phyloP scores from a whole-genome alignment of 2,797 vertebrate genomes.

The Moxostoma hubbsi region DNA sequence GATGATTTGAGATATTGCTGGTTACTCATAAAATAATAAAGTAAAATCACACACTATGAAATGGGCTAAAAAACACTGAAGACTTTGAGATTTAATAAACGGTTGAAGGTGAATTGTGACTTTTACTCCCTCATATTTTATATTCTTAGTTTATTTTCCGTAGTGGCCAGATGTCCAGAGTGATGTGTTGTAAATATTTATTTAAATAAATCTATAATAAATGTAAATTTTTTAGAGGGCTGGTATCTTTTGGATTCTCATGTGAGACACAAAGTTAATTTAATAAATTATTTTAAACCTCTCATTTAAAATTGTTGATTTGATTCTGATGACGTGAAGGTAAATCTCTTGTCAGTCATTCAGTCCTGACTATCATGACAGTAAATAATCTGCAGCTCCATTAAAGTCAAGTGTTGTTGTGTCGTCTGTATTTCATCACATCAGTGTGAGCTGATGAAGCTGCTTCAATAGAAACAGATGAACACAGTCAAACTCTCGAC shows the following conservation, averaged over 20 bases:
- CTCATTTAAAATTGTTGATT: not conserved
- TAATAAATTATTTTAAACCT: not conserved
- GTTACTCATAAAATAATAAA: not conserved
- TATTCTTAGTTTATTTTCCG: not conserved
- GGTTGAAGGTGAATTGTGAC: accelerated
- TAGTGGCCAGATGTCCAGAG: not conserved
- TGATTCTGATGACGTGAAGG: not conserved
- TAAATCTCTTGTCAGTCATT: not conserved
- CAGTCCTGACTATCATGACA: not conserved
- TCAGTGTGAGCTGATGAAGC: not conserved
- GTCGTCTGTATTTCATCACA: not conserved
- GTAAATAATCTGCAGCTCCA: not conserved
- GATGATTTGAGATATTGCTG: not conserved
- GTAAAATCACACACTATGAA: not conserved
- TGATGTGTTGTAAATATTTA: not conserved
- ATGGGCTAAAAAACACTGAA: not conserved
- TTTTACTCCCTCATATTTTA: no score
- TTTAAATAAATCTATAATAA: not conserved
- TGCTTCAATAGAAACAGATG: not conserved
- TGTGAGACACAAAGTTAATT: not conserved
- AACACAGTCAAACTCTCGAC: not conserved
- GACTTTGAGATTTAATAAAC: no score
- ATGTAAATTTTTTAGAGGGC: no score
- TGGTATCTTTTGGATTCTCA: not conserved
- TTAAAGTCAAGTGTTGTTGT: not conserved